Evolutionary conservation across 2,113 vertebrate genomes (phyloP).

Genomic region (Tupaia chinensis): DNA sequence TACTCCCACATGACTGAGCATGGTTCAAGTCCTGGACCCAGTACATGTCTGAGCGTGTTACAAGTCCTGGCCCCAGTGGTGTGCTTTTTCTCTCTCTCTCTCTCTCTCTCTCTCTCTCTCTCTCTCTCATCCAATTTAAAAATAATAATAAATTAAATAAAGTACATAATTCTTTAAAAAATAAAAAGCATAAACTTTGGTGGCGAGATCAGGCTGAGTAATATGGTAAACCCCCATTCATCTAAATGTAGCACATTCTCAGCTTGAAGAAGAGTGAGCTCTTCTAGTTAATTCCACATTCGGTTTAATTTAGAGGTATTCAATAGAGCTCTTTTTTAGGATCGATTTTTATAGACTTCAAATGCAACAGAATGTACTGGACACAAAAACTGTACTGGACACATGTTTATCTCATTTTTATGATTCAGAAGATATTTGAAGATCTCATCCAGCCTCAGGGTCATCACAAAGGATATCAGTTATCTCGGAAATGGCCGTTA

Average conservation of each 20-base stretch:
- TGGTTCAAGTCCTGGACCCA: too few relatives aligned
- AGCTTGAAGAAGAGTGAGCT: neutral
- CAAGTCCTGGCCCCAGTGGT: too few relatives aligned
- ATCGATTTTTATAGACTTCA: slow-evolving; percentile 12
- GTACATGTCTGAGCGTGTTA: too few relatives aligned
- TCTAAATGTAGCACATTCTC: neutral
- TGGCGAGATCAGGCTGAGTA: neutral
- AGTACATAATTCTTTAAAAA: too few relatives aligned
- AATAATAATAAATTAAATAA: too few relatives aligned
- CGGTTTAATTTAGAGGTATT: neutral
- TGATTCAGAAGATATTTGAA: neutral
- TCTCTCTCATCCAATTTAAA: too few relatives aligned
- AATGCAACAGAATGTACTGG: neutral
- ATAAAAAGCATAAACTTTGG: neutral
- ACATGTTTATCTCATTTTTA: neutral
- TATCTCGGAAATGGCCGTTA: neutral
- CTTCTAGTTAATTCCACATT: neutral
- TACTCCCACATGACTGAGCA: too few relatives aligned
- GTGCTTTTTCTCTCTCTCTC: too few relatives aligned
- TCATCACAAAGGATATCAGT: neutral
- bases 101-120: too few relatives aligned
- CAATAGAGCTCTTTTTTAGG: neutral
- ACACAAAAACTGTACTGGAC: neutral
- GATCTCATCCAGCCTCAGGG: neutral
- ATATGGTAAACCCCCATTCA: neutral